Percentiles rank a stretch among this genome's conserved stretches.
These are phyloP conservation scores for Eucidaris tribuloides DNA, from an alignment of 35 echinoderm and acorn worm genomes.

Conservation along the genomic window DNA sequence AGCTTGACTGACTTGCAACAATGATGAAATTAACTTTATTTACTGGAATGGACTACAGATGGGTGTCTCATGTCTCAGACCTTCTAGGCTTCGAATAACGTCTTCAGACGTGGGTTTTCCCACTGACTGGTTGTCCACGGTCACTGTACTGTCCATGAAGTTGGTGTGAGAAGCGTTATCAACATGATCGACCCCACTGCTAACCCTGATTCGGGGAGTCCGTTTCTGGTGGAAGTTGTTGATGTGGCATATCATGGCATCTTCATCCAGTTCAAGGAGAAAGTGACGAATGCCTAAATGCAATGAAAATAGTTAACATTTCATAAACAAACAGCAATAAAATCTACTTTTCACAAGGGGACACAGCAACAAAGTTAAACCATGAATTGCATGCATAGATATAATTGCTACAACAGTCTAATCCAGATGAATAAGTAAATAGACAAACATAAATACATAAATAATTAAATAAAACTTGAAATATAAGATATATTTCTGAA, in stretches of 20 bases:
- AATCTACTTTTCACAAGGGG: too few relatives aligned
- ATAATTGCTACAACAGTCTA: not conserved
- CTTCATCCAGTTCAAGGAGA: slow-evolving; percentile 75
- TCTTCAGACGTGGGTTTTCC: not conserved
- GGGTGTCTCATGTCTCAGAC: too few relatives aligned
- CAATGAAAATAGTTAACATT: too few relatives aligned
- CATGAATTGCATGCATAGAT: not conserved
- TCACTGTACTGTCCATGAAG: not conserved
- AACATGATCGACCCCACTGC: not conserved
- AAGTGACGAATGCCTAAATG: slow-evolving; percentile 72
- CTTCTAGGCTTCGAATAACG: slow-evolving; percentile 11
- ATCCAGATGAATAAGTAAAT: too few relatives aligned
- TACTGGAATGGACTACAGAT: too few relatives aligned
- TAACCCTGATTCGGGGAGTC: not conserved
- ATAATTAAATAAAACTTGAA: not conserved
- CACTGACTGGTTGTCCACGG: not conserved
- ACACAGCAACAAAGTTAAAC: not conserved
- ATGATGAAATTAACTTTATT: not conserved
- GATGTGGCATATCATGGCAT: slow-evolving; percentile 67
- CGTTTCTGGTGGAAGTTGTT: slow-evolving; percentile 9
- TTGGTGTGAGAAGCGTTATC: not conserved
- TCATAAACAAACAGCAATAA: too few relatives aligned
- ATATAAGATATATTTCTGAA: not conserved
- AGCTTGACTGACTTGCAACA: too few relatives aligned
- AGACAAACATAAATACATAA: not conserved